phyloP scores from a whole-genome alignment of 2,797 vertebrate genomes.

The Caiman crocodilus region DNA sequence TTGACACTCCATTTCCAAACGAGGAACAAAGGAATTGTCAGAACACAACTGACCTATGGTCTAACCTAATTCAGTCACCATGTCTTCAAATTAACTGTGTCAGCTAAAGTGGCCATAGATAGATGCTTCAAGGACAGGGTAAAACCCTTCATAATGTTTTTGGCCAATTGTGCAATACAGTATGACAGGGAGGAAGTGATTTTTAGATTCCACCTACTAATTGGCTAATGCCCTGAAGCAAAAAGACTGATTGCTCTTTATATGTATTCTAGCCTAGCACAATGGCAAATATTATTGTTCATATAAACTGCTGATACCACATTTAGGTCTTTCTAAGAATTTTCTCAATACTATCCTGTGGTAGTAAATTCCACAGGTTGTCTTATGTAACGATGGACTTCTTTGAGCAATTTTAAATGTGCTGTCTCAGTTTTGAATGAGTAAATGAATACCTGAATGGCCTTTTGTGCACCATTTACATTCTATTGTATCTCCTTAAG shows the following conservation, averaged over 20 bases:
- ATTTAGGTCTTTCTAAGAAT: slow-evolving; percentile 24
- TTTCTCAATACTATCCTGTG: neutral
- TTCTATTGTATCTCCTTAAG: neutral
- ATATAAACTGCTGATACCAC: slow-evolving; percentile 3
- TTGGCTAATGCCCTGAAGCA: slow-evolving; percentile 30
- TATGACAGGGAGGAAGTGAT: slow-evolving; percentile 53
- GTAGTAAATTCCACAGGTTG: slow-evolving; percentile 42
- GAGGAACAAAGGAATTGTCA: neutral
- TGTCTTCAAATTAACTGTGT: slow-evolving; percentile 41
- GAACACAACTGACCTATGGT: slow-evolving; percentile 23
- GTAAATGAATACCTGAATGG: neutral
- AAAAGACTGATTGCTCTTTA: slow-evolving; percentile 30
- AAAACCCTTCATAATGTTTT: slow-evolving; percentile 24
- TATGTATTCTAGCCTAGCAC: slow-evolving; percentile 52
- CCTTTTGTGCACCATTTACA: neutral
- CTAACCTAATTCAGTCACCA: slow-evolving; percentile 39
- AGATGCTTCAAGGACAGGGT: slow-evolving; percentile 44
- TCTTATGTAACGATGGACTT: slow-evolving; percentile 28
- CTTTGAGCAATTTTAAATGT: slow-evolving; percentile 31
- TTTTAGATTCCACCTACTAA: slow-evolving; percentile 35
- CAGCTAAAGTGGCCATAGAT: slow-evolving; percentile 13
- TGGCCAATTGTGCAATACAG: slow-evolving; percentile 66
- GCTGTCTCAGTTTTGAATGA: slow-evolving; percentile 36
- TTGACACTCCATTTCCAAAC: slow-evolving; percentile 35
- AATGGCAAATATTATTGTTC: slow-evolving; percentile 11